phyloP scores from a whole-genome alignment of 1,140 invertebrate genomes.

The Zaprionus nigranus region DNA sequence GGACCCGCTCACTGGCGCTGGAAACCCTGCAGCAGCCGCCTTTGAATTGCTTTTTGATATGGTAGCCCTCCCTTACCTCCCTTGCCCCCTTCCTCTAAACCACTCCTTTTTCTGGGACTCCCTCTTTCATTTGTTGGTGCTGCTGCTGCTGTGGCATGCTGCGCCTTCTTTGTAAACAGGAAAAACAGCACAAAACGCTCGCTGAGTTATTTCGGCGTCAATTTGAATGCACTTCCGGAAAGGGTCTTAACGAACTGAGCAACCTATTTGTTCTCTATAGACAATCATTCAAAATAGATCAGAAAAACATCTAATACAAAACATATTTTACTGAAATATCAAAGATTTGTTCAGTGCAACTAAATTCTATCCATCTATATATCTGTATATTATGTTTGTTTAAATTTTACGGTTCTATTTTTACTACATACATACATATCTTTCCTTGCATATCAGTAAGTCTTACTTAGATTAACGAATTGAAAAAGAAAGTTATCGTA shows the following conservation, averaged over 20 bases:
- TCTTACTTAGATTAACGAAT: too few species aligned
- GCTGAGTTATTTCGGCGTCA: conserved; percentile 45
- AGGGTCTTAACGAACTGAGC: neutral
- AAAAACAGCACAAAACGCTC: conserved; percentile 42
- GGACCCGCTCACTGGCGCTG: conserved; percentile 66
- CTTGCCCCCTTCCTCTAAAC: neutral
- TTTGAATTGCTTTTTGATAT: conserved; percentile 81
- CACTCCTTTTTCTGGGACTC: conserved; percentile 23
- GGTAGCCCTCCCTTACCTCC: neutral
- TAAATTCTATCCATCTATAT: too few species aligned
- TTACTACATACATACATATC: too few species aligned
- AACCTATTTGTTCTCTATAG: neutral
- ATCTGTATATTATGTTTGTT: too few species aligned
- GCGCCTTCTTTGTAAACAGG: conserved; percentile 45
- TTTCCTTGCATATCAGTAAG: too few species aligned
- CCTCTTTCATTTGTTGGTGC: conserved; percentile 11
- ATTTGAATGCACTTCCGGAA: conserved; percentile 46
- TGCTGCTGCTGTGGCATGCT: conserved; percentile 12
- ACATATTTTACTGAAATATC: too few species aligned
- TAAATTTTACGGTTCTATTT: too few species aligned
- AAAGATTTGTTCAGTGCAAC: too few species aligned
- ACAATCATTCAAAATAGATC: too few species aligned
- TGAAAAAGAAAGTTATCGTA: too few species aligned
- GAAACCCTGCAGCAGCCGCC: conserved; percentile 59
- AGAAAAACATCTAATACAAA: too few species aligned